Evolutionary conservation across 2,113 vertebrate species (phyloP).

Genomic region (Neotoma lepida): DNA sequence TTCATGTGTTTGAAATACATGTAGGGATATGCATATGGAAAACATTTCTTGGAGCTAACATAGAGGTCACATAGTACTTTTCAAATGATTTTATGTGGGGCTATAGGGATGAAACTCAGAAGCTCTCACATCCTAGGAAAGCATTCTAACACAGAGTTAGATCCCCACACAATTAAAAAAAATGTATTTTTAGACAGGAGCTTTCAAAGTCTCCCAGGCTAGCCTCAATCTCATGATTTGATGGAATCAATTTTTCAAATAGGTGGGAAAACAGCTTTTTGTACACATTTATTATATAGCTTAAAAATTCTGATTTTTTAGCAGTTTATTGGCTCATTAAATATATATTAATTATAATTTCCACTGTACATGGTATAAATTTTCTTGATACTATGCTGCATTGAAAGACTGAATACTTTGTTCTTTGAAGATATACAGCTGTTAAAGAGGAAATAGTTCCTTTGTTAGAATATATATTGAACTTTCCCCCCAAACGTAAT

Average conservation of each 20-base stretch:
- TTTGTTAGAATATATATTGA: not conserved
- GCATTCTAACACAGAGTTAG: no score
- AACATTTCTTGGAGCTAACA: not conserved
- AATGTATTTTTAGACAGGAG: not conserved
- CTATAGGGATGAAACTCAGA: not conserved
- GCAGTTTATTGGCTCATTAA: not conserved
- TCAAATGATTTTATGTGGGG: not conserved
- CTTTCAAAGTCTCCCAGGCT: not conserved
- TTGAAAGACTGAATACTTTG: not conserved
- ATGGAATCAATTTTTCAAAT: not conserved
- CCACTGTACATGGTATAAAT: not conserved
- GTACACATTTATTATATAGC: not conserved
- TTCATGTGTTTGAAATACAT: not conserved
- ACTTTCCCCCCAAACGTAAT: not conserved
- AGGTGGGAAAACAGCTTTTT: not conserved
- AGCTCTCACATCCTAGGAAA: not conserved
- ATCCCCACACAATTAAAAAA: not conserved
- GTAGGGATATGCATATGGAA: not conserved
- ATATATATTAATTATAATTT: not conserved
- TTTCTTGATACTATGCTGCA: not conserved
- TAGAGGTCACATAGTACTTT: not conserved
- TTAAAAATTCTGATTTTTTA: constrained; percentile 28
- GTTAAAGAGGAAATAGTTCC: not conserved
- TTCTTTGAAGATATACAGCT: not conserved
- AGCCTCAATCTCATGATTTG: not conserved